phyloP scores from a whole-genome alignment of 2,888 invertebrate species.

The Clistopyga incitator region DNA sequence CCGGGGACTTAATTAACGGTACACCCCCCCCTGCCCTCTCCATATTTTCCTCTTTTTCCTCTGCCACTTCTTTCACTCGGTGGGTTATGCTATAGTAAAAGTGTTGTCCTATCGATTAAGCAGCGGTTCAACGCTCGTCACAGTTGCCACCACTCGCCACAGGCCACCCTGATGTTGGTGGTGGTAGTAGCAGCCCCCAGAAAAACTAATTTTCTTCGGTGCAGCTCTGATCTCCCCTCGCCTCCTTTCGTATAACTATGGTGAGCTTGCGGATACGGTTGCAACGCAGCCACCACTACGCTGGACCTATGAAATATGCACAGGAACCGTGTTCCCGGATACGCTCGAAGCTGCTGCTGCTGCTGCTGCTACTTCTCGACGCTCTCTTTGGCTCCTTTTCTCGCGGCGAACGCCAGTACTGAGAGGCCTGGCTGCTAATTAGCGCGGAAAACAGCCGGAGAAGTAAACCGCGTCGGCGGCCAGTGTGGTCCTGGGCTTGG shows the following conservation, averaged over 20 bases:
- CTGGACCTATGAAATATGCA: slow-evolving; percentile 66
- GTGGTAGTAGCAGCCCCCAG: slow-evolving; percentile 45
- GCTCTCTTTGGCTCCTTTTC: slow-evolving; percentile 18
- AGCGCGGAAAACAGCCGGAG: slow-evolving; percentile 71
- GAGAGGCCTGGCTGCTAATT: slow-evolving; percentile 71
- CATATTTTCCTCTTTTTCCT: not conserved
- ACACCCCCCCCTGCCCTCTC: slow-evolving; percentile 5
- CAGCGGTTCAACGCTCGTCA: slow-evolving; percentile 64
- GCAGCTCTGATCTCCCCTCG: slow-evolving; percentile 35
- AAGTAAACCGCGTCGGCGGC: slow-evolving; percentile 66
- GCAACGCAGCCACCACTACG: slow-evolving; percentile 39
- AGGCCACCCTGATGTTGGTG: slow-evolving; percentile 38
- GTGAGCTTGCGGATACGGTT: slow-evolving; percentile 48
- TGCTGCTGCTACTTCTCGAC: slow-evolving; percentile 33
- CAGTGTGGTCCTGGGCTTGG: slow-evolving; percentile 50
- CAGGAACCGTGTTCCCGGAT: slow-evolving; percentile 38
- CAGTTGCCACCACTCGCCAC: slow-evolving; percentile 47
- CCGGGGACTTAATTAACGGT: slow-evolving; percentile 55
- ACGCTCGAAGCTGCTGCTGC: slow-evolving; percentile 39
- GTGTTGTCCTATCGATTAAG: slow-evolving; percentile 64
- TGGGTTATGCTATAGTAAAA: slow-evolving; percentile 50
- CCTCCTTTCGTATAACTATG: slow-evolving; percentile 46
- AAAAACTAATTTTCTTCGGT: slow-evolving; percentile 65
- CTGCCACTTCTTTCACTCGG: slow-evolving; percentile 25
- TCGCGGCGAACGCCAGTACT: slow-evolving; percentile 11